Base-by-base conservation (phyloP, 2,113 vertebrate species). In the Ophthalmolycus amberensis region DNA sequence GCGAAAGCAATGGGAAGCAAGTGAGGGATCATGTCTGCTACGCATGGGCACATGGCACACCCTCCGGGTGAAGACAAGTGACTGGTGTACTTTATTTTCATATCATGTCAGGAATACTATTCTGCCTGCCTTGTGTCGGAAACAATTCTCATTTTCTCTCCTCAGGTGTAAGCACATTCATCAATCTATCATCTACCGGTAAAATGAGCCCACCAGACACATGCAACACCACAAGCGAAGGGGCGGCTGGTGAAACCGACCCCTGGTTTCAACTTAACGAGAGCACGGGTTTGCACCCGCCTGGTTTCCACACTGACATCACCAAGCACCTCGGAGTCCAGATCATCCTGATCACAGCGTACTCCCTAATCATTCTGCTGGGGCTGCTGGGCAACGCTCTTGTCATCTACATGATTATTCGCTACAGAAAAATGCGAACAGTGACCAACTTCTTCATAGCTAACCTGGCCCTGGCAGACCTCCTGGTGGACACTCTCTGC, bases 371-470 rank as follows among this genome's bases (percentile, higher is more conserved):
- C 89, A 97, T 98, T 70, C 92, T 98, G 54, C 92, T 97, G 77
- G 97, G 97, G 1, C 95, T 98, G 81, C 71, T 97, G 0, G 97
- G 97, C 4, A 98, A 98, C 62, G 91, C 96, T 34, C 91, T 98
- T 9, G 97, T 98, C 25, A 96, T 98, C 83, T 97, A 97, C 83
- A 97, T 96, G 93, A 97, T 98, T 37, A 88, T 97, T 79, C 96
- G 95, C 77, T 97, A 97, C 92, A 96, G 94, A 80, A 97, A 96
- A 84, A 98, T 98, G 97, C 95, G 96, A 73, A 98, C 97, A 0
- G 97, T 98, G 62, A 98, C 97, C 74, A 98, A 98, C 91, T 97
- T 96, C 91, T 98, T 98, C 93, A 98, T 98, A 38, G 97, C 96
- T 29, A 98, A 98, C 92, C 91, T 98, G 90, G 97, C 97, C 18